phyloP scores from a whole-genome alignment of 2,113 vertebrate genomes.

The Halcyon malimbica region DNA sequence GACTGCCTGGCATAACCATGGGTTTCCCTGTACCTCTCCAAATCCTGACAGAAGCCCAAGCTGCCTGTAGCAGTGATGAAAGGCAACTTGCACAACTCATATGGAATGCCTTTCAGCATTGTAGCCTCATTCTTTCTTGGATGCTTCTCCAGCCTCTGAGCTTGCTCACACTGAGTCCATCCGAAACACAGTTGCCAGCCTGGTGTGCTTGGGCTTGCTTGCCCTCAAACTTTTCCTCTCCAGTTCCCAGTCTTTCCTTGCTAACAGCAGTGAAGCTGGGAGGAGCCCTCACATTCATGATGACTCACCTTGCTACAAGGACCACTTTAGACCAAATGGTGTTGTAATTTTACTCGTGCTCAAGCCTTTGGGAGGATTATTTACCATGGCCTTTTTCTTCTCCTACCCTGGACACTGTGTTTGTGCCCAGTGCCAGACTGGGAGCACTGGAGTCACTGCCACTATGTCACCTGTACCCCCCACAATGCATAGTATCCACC shows the following conservation, averaged over 20 bases:
- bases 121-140: background rate
- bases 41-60: background rate
- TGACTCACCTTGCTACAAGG: background rate
- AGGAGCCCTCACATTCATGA: rapidly evolving
- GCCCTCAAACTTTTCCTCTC: background rate
- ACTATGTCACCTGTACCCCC: background rate
- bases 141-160: background rate
- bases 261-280: background rate
- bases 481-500: background rate
- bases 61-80: rapidly evolving
- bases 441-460: background rate
- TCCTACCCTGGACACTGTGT: rapidly evolving
- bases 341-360: background rate
- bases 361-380: background rate
- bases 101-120: background rate
- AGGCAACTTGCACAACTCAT: background rate
- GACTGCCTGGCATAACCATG: background rate
- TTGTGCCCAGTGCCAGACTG: background rate
- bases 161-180: rapidly evolving
- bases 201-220: background rate
- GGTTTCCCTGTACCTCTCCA: background rate
- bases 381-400: background rate
- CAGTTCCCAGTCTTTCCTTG: background rate
- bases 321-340: background rate
- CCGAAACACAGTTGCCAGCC: background rate